Conservation (phyloP, 2,113 vertebrate species). For the Tupaia chinensis region DNA sequence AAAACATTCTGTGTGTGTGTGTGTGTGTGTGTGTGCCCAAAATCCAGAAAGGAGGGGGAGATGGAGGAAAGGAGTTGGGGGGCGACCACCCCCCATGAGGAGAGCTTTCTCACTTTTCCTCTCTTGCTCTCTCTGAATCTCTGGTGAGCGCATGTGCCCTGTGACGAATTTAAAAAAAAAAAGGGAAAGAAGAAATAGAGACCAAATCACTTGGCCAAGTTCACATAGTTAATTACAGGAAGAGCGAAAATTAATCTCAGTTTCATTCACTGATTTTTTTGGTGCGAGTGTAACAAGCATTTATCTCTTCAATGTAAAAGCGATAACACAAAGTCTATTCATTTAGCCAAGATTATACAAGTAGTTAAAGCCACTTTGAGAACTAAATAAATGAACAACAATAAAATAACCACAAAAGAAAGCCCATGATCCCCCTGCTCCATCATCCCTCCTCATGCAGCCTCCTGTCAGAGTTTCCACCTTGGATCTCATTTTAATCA, state of each 20-base stretch:
- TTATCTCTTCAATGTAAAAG: background rate
- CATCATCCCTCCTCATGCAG: background rate
- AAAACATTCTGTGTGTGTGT: no score
- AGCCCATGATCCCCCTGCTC: background rate
- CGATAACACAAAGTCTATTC: background rate
- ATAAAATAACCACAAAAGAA: background rate
- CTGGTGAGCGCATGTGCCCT: no score
- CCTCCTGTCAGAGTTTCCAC: background rate
- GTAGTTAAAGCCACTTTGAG: background rate
- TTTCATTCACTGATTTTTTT: background rate
- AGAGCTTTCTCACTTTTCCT: no score
- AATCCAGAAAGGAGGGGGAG: no score
- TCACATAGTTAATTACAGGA: background rate
- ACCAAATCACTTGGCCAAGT: background rate
- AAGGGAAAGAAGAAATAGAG: background rate
- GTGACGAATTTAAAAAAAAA: no score
- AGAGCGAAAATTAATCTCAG: background rate
- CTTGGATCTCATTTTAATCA: slow-evolving; percentile 57
- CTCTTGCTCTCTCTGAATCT: no score
- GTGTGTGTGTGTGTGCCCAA: no score
- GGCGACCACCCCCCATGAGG: no score
- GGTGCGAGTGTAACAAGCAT: background rate
- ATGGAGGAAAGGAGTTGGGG: no score
- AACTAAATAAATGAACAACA: slow-evolving; percentile 40
- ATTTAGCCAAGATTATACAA: slow-evolving; percentile 1